Evolutionary conservation across 2,888 invertebrate genomes (phyloP), one percentile per base, ranked within the genome.

Genomic region (Spisula subtruncata): DNA sequence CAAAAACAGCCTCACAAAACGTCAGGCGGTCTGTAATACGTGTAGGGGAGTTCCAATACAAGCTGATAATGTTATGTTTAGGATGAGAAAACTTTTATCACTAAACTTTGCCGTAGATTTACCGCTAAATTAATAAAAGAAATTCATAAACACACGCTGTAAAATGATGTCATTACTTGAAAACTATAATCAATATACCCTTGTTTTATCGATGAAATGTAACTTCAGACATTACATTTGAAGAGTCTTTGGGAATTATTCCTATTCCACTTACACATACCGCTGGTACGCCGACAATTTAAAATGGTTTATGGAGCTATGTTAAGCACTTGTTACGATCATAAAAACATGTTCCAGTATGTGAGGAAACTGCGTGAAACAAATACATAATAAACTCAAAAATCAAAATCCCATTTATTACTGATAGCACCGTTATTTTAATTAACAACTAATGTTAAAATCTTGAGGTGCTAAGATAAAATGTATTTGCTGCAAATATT

Each of bases 51-150:
- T 14, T 54, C 14, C 54, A 14, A 5, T n/a, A 0, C 60, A 66
- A 25, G 60, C 60, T 66, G 60, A 10, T 66, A 66, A 25, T n/a
- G 25, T 66, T 10, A 25, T 66, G 25, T 66, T 25, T 6, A 10
- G 12, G 60, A 66, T 25, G 60, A 25, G n/a, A n/a, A n/a, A 66
- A 66, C n/a, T n/a, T 66, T 10, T 66, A 25, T 66, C 60, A 66
- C 12, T 66, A 25, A 66, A 66, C 60, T 66, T n/a, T n/a, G n/a
- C n/a, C n/a, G 25, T 25, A 66, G 60, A 66, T 66, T 66, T 66
- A 25, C 25, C 25, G n/a, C n/a, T 25, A 66, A 66, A 25, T 66
- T 20, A 66, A 66, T 66, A 66, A 66, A 66, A 25, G 4, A 54
- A 1, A 54, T 2, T n/a, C 20, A 60, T 4, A 60, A n/a, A 60